Evolutionary conservation across 2,888 invertebrate genomes (phyloP).

Genomic region (Nezara viridula): DNA sequence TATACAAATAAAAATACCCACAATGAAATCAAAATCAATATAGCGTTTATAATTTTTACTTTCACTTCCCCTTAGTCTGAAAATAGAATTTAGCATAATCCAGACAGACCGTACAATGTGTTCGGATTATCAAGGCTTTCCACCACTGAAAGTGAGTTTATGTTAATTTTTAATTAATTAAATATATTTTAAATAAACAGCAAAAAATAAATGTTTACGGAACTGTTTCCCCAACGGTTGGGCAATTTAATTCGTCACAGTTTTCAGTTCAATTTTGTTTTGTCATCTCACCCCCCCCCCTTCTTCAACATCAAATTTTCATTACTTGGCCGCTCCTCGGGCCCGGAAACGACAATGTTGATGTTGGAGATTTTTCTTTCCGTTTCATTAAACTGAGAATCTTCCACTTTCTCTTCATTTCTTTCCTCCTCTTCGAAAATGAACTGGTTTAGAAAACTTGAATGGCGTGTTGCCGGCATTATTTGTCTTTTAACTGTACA

Average conservation of each 20-base stretch:
- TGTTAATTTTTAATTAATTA: too few species aligned
- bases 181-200: background rate
- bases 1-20: too few species aligned
- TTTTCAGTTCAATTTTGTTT: background rate
- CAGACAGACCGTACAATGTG: too few species aligned
- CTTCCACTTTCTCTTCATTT: conserved; percentile 9
- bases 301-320: conserved; percentile 51
- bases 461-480: background rate
- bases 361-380: conserved; percentile 52
- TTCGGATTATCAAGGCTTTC: too few species aligned
- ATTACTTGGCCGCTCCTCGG: conserved; percentile 21
- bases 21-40: too few species aligned
- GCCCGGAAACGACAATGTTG: conserved; percentile 35
- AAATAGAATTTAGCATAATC: too few species aligned
- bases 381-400: conserved; percentile 48
- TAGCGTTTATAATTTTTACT: too few species aligned
- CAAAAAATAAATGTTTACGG: background rate
- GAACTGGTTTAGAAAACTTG: background rate
- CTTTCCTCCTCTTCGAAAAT: background rate
- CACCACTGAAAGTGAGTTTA: too few species aligned
- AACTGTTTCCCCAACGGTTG: background rate
- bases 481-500: background rate
- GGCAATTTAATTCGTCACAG: conserved; percentile 15
- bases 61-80: too few species aligned
- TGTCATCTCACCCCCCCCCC: background rate